Base-by-base conservation (phyloP, 2,888 invertebrate genomes). In the Rugalucina vietnamica region DNA sequence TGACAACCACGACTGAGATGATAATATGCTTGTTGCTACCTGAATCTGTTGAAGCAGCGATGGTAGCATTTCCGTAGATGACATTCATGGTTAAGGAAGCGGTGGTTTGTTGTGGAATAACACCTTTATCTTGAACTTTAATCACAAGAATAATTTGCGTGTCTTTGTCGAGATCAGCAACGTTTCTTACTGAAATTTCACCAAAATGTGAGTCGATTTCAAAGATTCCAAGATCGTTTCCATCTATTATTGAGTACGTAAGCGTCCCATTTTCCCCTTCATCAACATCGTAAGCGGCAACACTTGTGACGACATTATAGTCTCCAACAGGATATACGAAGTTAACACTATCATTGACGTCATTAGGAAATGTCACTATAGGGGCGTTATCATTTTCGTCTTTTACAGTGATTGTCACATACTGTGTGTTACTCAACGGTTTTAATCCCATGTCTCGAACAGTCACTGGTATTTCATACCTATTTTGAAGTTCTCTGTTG, bases 331-430 rank as follows among this genome's bases (percentile, higher is more conserved):
- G 88, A 57, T 88, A 88, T 12, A 76, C n/a, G 65, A 88, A 86
- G 32, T 77, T 60, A 10, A 92, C 90, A 14, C 89, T 90, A 43
- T 90, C 81, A 43, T 93, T 91, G n/a, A 86, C 86, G 24, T 88
- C 88, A 74, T 91, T 92, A 14, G 92, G 92, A 77, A 90, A 91
- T 10, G 88, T 80, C 65, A 94, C 90, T 0, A 81, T 76, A 0
- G 94, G 94, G 2, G 88, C 60, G 72, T 92, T 90, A 72, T 92
- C 92, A 60, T 92, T 92, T 10, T 86, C 88, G 70, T 92, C 92
- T n/a, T 81, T 85, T 0, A 92, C 90, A 34, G 76, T 86, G 29
- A 92, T 89, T 0, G 85, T 89, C 1, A 92, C 89, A 57, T 85
- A 85, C 32, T 90, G 89, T 0, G 90, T 90, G 60, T 87, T 91